These are phyloP conservation scores for Cydia fagiglandana DNA, from an alignment of 1,140 invertebrate genomes.

Conservation along the genomic window DNA sequence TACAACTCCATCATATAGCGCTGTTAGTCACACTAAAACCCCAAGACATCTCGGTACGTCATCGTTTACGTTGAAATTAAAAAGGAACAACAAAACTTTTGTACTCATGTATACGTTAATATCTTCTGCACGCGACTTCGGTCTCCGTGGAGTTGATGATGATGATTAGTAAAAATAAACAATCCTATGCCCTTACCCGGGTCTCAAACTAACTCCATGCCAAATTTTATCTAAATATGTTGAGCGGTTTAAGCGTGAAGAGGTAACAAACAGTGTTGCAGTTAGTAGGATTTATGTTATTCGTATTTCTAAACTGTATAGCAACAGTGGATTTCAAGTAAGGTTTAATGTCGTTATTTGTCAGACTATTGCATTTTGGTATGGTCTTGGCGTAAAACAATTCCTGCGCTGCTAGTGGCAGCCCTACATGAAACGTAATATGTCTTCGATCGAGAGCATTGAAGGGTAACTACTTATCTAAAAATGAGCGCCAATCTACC, in stretches of 20 bases:
- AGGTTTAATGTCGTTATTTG: too few relatives aligned
- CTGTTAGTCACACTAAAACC: background rate
- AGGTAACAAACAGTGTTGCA: too few relatives aligned
- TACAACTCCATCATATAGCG: background rate
- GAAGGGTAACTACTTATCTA: conserved; percentile 58
- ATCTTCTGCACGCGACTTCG: too few relatives aligned
- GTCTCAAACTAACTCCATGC: too few relatives aligned
- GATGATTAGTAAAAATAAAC: too few relatives aligned
- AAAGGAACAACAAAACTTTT: too few relatives aligned
- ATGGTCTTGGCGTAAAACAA: background rate
- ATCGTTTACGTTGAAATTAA: too few relatives aligned
- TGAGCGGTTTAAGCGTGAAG: too few relatives aligned
- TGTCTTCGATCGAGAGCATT: conserved; percentile 54
- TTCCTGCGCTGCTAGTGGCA: conserved; percentile 34
- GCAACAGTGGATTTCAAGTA: background rate
- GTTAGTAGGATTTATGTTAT: background rate
- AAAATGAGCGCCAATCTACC: conserved; percentile 56
- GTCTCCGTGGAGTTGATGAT: too few relatives aligned
- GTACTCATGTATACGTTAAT: too few relatives aligned
- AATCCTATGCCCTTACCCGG: too few relatives aligned
- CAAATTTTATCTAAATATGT: too few relatives aligned
- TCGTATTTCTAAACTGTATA: background rate
- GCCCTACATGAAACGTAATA: conserved; percentile 60
- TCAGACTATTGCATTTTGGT: background rate
- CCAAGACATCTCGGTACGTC: background rate